Evolutionary conservation across 2,888 invertebrate species (phyloP), one percentile per base, ranked within the genome.

Genomic region (Notodonta dromedarius): DNA sequence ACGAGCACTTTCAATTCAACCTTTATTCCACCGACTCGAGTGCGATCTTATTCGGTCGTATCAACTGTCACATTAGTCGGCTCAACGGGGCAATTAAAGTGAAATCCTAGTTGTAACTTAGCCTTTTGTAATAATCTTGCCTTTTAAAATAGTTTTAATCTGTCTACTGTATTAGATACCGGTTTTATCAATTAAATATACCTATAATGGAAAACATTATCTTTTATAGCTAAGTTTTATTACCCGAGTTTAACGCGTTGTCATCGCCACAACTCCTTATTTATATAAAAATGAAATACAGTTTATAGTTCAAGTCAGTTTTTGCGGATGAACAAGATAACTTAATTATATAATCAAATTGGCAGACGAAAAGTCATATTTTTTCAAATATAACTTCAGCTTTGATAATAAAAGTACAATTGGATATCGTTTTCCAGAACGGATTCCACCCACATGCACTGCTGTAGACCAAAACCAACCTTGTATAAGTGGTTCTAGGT

Each of bases 281-380:
- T 52, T 32, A 4, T 32, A 52, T 5, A 52, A 32, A 52, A 54
- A 55, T 40, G n/a, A 40, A 40, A 55, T 55, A 55, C 14, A 14
- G 0, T n/a, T 40, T 55, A 32, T 40, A 11, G 16, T 52, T 52
- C 52, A 32, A 52, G 52, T 40, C 40, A 9, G 9, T 39, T 6
- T 52, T 53, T n/a, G 42, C 14, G 40, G 16, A 51, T 39, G 35
- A 51, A 50, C 50, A 40, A 51, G 40, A 40, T 51, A 11, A 32
- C 56, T 58, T 67, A 53, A 67, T 62, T 50, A 5, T 52, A 58
- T 58, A 60, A 55, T 58, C 56, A 68, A 67, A 68, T 50, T 50
- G 40, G 55, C 39, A 12, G 12, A 65, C 48, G 8, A 35, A 55
- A 55, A 55, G 14, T 12, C 35, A 51, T 55, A 9, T 58, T 39